Evolutionary conservation across 2,888 invertebrate species (phyloP).

Genomic region (Meiosimyza platycephala): DNA sequence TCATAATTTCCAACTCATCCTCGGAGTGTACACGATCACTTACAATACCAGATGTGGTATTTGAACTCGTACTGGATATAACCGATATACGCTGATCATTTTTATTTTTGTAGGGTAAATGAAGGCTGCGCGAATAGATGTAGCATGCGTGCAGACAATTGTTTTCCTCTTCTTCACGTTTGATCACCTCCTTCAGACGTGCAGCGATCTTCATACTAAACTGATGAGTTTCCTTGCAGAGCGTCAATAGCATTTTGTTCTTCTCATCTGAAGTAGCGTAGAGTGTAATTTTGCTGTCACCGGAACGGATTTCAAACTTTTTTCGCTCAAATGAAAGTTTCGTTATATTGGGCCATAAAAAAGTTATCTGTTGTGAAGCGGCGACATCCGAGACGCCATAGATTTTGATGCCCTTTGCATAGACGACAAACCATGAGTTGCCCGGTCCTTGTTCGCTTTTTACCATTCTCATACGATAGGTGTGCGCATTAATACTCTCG

Average conservation of each 20-base stretch:
- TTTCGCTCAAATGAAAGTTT: constrained; percentile 96
- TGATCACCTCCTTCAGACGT: constrained; percentile 83
- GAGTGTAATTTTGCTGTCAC: constrained; percentile 87
- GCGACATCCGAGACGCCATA: constrained; percentile 71
- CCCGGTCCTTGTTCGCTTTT: constrained; percentile 82
- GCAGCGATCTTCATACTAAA: constrained; percentile 94
- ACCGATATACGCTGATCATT: constrained; percentile 88
- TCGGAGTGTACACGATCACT: constrained; percentile 95
- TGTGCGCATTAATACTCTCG: constrained; percentile 90
- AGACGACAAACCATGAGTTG: constrained; percentile 89
- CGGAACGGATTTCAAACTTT: constrained; percentile 95
- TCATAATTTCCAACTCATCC: constrained; percentile 92
- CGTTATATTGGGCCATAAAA: constrained; percentile 95
- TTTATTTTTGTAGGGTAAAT: constrained; percentile 74
- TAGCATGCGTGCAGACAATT: constrained; percentile 77
- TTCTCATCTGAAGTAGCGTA: constrained; percentile 94
- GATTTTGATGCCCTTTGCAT: constrained; percentile 91
- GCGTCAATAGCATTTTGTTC: constrained; percentile 87
- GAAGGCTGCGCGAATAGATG: constrained; percentile 76
- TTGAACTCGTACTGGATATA: constrained; percentile 94
- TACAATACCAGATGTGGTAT: constrained; percentile 96
- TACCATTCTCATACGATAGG: constrained; percentile 82
- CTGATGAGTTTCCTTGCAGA: constrained; percentile 94
- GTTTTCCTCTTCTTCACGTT: constrained; percentile 85
- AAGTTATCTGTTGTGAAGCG: constrained; percentile 79